Evolutionary conservation across 23 tunicate genomes (phyloP), one percentile per base, ranked within the genome.

Genomic region (Clavelina lepadiformis): DNA sequence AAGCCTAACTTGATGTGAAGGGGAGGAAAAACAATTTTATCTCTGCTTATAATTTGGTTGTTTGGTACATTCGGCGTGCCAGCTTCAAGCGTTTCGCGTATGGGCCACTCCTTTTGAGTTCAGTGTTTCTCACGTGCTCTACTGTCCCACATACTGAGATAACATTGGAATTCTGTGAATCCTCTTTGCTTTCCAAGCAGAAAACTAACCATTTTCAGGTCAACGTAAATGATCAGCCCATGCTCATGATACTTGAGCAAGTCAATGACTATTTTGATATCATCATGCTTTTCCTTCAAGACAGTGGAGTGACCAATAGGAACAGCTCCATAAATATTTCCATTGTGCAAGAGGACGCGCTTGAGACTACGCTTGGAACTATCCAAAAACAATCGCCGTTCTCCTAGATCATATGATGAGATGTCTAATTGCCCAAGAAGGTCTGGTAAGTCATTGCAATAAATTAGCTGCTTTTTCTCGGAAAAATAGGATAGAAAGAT

Each of bases 291-390:
- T 51, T 63, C 68, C 23, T 63, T 63, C 50, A 6, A 51, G 4
- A 63, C 50, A 63, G 50, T 35, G 25, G 50, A 63, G 68, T 63
- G 68, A 63, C 68, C 68, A 63, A 63, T 31, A 35, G 50, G 21
- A 63, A 63, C 68, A 35, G 68, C 68, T 63, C 50, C 68, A 58
- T n/a, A n/a, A n/a, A n/a, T n/a, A 27, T 58, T 63, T 29, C 50
- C 50, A 63, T 63, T 63, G 68, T 63, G 68, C 28, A 36, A 63
- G 38, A 63, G 68, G 51, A 63, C 68, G 38, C 68, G 23, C 50
- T 63, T 63, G 26, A 63, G 68, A 29, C 68, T 34, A 51, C 68
- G 25, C 25, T 63, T 35, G 50, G 68, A 63, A 29, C 68, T 63
- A 8, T 63, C 65, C 36, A 25, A 25, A 58, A 58, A 63, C 37